A percentile compares a stretch with the other conserved stretches of the same genome.
Evolutionary conservation across 2,113 vertebrate genomes (phyloP).

Genomic region (Protobothrops flavoviridis): DNA sequence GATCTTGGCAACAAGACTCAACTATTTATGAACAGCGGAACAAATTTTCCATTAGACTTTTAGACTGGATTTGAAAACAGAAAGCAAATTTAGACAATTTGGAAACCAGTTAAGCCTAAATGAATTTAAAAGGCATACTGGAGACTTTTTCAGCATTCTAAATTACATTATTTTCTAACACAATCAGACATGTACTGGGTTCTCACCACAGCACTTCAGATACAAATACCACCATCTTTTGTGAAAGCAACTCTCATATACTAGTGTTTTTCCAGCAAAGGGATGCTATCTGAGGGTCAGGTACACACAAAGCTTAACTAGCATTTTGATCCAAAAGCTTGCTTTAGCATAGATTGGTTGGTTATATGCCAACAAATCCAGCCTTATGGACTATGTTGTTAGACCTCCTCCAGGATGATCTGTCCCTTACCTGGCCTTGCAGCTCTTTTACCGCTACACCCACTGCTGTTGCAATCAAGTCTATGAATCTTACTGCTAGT

Average conservation of each 20-base stretch:
- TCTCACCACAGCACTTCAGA: background rate
- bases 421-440: too few relatives aligned
- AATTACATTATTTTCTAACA: background rate
- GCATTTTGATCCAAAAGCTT: background rate
- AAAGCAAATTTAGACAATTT: background rate
- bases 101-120: background rate
- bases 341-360: too few relatives aligned
- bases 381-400: too few relatives aligned
- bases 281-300: background rate
- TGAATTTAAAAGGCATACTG: background rate
- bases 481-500: too few relatives aligned
- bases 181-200: background rate
- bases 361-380: too few relatives aligned
- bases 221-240: background rate
- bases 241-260: background rate
- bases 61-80: background rate
- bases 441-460: too few relatives aligned
- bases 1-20: background rate
- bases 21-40: background rate
- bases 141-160: background rate
- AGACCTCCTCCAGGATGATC: too few relatives aligned
- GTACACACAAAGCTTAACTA: background rate
- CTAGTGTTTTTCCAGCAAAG: background rate
- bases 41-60: background rate
- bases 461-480: too few relatives aligned